Evolutionary conservation across 2,797 vertebrate species (phyloP), one percentile per base, ranked within the genome.

Genomic region (Phataginus tricuspis): DNA sequence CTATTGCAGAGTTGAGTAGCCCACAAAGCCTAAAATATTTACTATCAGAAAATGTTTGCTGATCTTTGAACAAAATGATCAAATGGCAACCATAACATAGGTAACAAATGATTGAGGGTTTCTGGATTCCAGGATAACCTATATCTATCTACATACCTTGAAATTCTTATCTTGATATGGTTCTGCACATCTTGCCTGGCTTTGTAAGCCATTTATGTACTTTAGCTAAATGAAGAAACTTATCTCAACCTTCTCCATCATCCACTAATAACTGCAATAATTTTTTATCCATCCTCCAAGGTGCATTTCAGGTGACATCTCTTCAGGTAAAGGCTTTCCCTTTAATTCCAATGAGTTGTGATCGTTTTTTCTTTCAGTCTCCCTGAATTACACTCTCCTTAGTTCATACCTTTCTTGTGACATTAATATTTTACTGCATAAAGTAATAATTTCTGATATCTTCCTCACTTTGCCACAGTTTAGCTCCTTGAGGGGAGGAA

Each of bases 361-460:
- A 75, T 63, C 15, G 69, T 19, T 95, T 74, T 90, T 86, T 37
- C 25, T 42, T 91, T 34, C 15, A 79, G 0, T 45, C 13, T 53
- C 23, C 39, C 80, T 71, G 75, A 29, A 75, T 25, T 86, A 42
- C 59, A 19, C 12, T 86, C 59, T 45, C 79, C 19, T 82, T 51
- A 53, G 11, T 78, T 85, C 68, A 29, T 71, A 4, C 2, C 16
- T 96, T 96, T 74, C 78, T 59, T 71, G 12, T 45, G 34, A 53
- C 29, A 88, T 77, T 63, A 87, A 53, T 88, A 88, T 74, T 83
- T 51, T 95, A 23, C 63, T 78, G 12, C 51, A 94, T 85, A 45
- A 21, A 75, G 7, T 72, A 68, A 91, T 61, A 29, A 69, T 53
- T 69, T 74, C 68, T 39, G 13, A 55, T 83, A 4, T 31, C 21